A percentile compares a stretch with the other conserved stretches of the same genome.
Evolutionary conservation across 2,888 invertebrate species (phyloP).

Genomic region (Euplagia quadripunctaria): DNA sequence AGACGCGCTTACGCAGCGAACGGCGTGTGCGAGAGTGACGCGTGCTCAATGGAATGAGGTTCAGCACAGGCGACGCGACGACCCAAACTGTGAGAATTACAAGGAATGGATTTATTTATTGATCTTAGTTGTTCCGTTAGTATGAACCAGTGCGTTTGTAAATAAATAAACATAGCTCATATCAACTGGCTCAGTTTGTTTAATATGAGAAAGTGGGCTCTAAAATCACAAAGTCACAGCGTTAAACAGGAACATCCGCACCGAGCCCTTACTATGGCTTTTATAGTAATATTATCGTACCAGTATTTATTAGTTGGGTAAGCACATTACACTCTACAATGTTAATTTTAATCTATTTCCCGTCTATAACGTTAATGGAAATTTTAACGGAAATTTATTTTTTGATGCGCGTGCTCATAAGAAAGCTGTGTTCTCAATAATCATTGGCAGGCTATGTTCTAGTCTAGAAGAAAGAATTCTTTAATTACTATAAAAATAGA

Average conservation of each 20-base stretch:
- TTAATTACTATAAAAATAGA: not conserved
- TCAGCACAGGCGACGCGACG: slow-evolving; percentile 70
- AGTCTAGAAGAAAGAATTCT: not conserved
- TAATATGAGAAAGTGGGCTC: slow-evolving; percentile 56
- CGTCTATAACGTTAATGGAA: not conserved
- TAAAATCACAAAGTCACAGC: slow-evolving; percentile 49
- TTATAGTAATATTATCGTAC: slow-evolving; percentile 26
- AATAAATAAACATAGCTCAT: slow-evolving; percentile 72
- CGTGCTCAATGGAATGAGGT: slow-evolving; percentile 81
- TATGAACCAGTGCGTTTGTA: slow-evolving; percentile 65
- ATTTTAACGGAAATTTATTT: not conserved
- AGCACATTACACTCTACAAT: slow-evolving; percentile 7
- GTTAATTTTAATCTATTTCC: not conserved
- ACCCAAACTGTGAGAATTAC: slow-evolving; percentile 84
- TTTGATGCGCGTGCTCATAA: not conserved
- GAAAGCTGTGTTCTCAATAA: not conserved
- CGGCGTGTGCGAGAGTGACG: slow-evolving; percentile 64
- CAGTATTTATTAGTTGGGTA: slow-evolving; percentile 17
- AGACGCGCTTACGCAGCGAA: slow-evolving; percentile 57
- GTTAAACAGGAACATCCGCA: slow-evolving; percentile 66
- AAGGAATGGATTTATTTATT: slow-evolving; percentile 85
- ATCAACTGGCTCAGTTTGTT: slow-evolving; percentile 53
- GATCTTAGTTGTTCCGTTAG: slow-evolving; percentile 82
- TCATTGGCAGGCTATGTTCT: not conserved
- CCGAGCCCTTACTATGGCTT: slow-evolving; percentile 45